A percentile compares a stretch with the other conserved stretches of the same genome.
These are phyloP conservation scores for Rhinolophus sinicus DNA, from an alignment of 2,113 vertebrate species.

Conservation along the genomic window DNA sequence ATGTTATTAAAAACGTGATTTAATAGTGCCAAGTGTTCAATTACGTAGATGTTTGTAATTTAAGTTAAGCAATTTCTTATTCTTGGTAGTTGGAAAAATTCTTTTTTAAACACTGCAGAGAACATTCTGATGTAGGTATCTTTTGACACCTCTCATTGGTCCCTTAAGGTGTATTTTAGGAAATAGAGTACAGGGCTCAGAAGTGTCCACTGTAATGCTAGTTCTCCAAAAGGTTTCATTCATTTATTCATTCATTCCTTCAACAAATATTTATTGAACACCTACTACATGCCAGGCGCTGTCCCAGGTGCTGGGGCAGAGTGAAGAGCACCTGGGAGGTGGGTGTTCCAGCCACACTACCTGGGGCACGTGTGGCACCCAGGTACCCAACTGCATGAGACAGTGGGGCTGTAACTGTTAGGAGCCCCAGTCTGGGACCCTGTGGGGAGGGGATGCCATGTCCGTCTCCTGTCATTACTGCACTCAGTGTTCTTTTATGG, in stretches of 20 bases:
- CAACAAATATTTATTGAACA: neutral
- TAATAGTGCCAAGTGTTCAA: rapidly evolving
- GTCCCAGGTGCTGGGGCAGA: neutral
- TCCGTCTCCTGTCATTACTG: neutral
- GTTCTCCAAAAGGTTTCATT: neutral
- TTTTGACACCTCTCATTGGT: neutral
- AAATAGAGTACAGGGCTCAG: neutral
- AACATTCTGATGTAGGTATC: neutral
- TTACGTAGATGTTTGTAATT: neutral
- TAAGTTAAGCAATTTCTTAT: neutral
- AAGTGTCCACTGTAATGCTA: neutral
- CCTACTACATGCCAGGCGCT: rapidly evolving
- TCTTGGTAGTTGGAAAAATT: neutral
- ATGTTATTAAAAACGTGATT: too few relatives aligned
- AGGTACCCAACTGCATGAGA: neutral
- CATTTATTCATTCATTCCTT: neutral
- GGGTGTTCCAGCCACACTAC: rapidly evolving
- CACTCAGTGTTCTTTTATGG: neutral
- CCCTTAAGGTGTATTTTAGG: neutral
- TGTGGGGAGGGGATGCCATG: rapidly evolving
- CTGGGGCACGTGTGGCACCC: rapidly evolving
- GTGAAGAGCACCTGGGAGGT: neutral
- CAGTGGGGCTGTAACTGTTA: neutral
- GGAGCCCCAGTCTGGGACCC: neutral
- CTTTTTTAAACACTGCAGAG: neutral